A percentile compares a stretch with the other conserved stretches of the same genome.
Evolutionary conservation across 2,113 vertebrate species (phyloP).

Genomic region (Petrocephalus microphthalmus): DNA sequence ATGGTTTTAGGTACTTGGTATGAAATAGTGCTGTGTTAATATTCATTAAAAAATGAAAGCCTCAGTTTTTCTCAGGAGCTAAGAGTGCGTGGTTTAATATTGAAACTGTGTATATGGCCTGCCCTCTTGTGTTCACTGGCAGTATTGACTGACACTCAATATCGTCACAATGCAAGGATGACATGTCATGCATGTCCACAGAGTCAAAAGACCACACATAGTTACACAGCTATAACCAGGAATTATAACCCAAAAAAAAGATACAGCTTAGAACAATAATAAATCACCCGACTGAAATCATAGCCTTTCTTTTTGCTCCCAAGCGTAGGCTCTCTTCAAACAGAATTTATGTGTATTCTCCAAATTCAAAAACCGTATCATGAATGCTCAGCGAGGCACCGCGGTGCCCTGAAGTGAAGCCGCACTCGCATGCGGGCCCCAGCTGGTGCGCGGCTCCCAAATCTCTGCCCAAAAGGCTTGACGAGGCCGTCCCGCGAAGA

Average conservation of each 20-base stretch:
- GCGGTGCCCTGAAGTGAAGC: neutral
- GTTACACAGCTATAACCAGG: neutral
- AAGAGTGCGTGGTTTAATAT: neutral
- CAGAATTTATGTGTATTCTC: neutral
- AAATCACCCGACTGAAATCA: neutral
- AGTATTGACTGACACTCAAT: constrained; percentile 26
- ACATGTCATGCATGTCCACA: neutral
- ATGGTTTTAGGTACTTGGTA: neutral
- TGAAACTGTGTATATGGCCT: constrained; percentile 47
- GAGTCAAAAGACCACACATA: neutral
- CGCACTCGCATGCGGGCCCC: neutral
- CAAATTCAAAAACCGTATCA: neutral
- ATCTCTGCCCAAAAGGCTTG: neutral
- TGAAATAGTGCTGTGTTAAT: neutral
- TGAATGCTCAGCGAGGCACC: neutral
- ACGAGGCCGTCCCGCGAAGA: neutral
- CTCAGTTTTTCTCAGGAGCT: neutral
- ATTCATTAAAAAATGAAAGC: neutral
- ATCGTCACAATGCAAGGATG: neutral
- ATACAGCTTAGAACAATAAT: neutral
- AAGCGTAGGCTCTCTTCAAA: neutral
- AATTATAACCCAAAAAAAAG: neutral
- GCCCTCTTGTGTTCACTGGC: constrained; percentile 56
- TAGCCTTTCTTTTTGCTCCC: neutral
- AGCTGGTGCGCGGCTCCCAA: neutral